Evolutionary conservation across 2,113 vertebrate species (phyloP).

Genomic region (Choloepus hoffmanni): DNA sequence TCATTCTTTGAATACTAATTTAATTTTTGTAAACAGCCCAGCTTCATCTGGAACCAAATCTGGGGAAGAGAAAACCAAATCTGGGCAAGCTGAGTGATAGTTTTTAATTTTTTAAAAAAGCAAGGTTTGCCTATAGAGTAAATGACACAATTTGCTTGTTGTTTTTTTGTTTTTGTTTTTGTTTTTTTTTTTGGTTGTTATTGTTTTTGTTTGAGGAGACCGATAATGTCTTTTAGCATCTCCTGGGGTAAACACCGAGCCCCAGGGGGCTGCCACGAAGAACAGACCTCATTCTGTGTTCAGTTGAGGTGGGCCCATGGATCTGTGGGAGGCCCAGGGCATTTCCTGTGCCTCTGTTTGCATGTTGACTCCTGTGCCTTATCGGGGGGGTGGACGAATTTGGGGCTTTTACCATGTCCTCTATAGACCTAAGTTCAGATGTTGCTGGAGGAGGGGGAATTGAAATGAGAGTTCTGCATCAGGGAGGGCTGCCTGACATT

Average conservation of each 20-base stretch:
- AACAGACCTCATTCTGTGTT: neutral
- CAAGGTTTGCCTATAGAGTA: slow-evolving; percentile 61
- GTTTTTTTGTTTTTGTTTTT: neutral
- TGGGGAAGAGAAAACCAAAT: slow-evolving; percentile 54
- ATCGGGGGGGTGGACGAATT: neutral
- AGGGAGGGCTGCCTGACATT: neutral
- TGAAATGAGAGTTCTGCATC: neutral
- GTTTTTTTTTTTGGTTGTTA: too few species aligned
- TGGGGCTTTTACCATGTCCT: neutral
- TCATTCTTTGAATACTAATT: slow-evolving; percentile 60
- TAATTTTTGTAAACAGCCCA: slow-evolving; percentile 57
- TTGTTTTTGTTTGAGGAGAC: neutral
- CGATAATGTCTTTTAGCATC: slow-evolving; percentile 3
- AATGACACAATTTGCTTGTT: slow-evolving; percentile 39
- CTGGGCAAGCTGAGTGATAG: slow-evolving; percentile 38
- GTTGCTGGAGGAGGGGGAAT: neutral
- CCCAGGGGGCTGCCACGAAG: neutral
- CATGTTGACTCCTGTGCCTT: neutral
- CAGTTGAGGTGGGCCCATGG: neutral
- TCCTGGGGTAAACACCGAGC: neutral
- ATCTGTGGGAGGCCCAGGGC: neutral
- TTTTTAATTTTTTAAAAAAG: neutral
- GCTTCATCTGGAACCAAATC: slow-evolving; percentile 50
- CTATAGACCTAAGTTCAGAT: neutral
- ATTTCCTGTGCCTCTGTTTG: neutral